These are phyloP conservation scores for Catharus fuscescens DNA, from an alignment of 2,113 vertebrate genomes.

Conservation along the genomic window DNA sequence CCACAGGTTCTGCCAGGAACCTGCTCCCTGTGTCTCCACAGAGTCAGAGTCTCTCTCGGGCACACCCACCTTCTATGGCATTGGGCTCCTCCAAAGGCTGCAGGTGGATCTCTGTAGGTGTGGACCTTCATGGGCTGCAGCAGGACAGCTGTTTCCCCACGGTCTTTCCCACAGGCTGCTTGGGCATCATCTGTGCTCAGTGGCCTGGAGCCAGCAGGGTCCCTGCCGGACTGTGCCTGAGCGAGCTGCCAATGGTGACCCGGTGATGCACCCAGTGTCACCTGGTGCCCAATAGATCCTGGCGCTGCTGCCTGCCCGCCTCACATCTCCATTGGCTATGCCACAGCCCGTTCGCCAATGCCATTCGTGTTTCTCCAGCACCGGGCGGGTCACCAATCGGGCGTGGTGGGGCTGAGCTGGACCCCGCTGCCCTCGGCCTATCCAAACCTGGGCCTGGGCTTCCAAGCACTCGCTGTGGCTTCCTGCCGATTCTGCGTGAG, in stretches of 20 bases:
- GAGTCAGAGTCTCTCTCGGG: neutral
- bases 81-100: neutral
- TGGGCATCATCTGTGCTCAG: neutral
- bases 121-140: neutral
- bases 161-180: neutral
- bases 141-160: neutral
- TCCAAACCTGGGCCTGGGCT: no score
- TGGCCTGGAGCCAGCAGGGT: neutral
- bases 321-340: neutral
- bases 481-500: fast-evolving
- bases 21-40: neutral
- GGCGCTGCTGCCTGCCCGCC: neutral
- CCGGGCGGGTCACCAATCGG: neutral
- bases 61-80: neutral
- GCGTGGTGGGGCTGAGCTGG: neutral
- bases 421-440: fast-evolving
- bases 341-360: neutral
- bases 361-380: no score
- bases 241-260: neutral
- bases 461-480: neutral
- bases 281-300: neutral
- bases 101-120: neutral
- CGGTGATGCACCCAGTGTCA: fast-evolving
- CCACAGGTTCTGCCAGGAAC: neutral
- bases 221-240: neutral